Evolutionary conservation across 2,888 invertebrate species (phyloP).

Genomic region (Agrochola litura): DNA sequence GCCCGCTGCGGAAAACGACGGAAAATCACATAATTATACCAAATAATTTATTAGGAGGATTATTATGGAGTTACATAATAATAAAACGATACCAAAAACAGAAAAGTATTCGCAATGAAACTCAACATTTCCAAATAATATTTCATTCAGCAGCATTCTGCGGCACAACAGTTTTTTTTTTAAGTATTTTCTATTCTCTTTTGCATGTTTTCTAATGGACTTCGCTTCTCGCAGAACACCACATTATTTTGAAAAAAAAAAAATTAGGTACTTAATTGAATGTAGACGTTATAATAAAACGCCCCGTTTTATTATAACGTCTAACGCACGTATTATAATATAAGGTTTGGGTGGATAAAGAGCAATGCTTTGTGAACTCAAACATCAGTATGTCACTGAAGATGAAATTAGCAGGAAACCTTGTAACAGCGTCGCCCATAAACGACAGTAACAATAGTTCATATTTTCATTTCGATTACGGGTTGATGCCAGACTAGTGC

Average conservation of each 20-base stretch:
- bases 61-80: neutral
- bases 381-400: neutral
- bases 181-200: neutral
- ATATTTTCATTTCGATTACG: constrained; percentile 42
- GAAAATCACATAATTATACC: neutral
- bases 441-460: constrained; percentile 62
- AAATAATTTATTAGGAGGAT: neutral
- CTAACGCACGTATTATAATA: no score
- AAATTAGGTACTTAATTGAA: neutral
- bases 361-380: neutral
- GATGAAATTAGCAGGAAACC: constrained; percentile 53
- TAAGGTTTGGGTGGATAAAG: no score
- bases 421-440: constrained; percentile 51
- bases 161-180: neutral
- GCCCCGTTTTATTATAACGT: no score
- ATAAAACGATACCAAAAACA: neutral
- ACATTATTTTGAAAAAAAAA: neutral
- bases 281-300: neutral
- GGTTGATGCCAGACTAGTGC: constrained; percentile 13
- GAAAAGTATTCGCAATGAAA: neutral
- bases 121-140: no score
- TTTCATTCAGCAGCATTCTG: neutral
- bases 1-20: no score
- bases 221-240: neutral
- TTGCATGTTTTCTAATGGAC: neutral